Evolutionary conservation across 2,888 invertebrate genomes (phyloP).

Genomic region (Polia nebulosa): DNA sequence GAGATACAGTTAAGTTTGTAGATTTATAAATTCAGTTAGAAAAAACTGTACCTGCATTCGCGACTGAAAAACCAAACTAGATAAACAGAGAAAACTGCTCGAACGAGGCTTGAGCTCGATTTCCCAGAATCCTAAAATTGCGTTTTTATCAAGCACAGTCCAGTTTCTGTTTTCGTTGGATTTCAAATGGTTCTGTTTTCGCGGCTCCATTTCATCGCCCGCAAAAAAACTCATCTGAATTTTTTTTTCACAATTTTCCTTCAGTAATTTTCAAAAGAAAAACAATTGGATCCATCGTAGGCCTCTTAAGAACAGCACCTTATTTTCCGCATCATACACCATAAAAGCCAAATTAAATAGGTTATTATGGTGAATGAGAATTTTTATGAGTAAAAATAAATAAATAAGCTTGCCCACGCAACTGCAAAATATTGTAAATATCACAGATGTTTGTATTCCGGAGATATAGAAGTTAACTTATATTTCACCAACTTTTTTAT

Average conservation of each 20-base stretch:
- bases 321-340: conserved; percentile 29
- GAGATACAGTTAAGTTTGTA: no score
- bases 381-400: neutral
- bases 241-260: neutral
- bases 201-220: neutral
- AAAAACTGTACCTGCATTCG: neutral
- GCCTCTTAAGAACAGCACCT: conserved; percentile 11
- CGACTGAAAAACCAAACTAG: neutral
- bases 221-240: neutral
- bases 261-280: conserved; percentile 19
- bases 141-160: neutral
- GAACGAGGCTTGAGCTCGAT: neutral
- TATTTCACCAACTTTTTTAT: neutral
- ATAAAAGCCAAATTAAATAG: conserved; percentile 27
- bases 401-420: neutral
- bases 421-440: neutral
- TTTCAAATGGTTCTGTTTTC: neutral
- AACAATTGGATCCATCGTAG: conserved; percentile 20
- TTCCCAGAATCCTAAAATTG: neutral
- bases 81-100: neutral
- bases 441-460: no score
- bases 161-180: neutral
- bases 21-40: no score
- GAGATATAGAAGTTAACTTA: no score
- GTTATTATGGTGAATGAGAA: conserved; percentile 1